phyloP scores from a whole-genome alignment of 1,140 invertebrate species.

The Tetramorium parvispinum region DNA sequence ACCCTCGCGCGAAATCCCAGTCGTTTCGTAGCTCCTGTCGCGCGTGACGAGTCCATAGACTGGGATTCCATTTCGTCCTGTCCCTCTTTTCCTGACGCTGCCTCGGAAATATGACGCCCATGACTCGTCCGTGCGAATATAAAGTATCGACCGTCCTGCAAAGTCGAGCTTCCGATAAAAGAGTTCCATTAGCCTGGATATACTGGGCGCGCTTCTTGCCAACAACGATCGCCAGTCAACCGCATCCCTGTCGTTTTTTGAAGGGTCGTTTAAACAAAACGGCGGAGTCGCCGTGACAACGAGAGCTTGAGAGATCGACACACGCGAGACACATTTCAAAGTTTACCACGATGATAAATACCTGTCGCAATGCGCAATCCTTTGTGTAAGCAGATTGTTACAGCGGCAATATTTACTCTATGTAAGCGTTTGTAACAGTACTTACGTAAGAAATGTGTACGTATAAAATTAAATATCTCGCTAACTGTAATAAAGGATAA shows the following conservation, averaged over 20 bases:
- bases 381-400: conserved; percentile 29
- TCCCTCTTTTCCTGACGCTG: conserved; percentile 49
- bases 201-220: conserved; percentile 27
- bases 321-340: conserved; percentile 35
- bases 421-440: conserved; percentile 9
- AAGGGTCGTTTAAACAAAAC: conserved; percentile 51
- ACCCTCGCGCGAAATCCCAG: conserved; percentile 61
- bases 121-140: conserved; percentile 45
- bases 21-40: conserved; percentile 68
- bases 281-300: conserved; percentile 4
- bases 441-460: background rate
- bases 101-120: conserved; percentile 57
- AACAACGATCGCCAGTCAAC: conserved; percentile 19
- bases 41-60: conserved; percentile 67
- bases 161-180: conserved; percentile 33
- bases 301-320: conserved; percentile 45
- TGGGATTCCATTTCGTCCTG: conserved; percentile 66
- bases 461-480: background rate
- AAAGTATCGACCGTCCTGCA: conserved; percentile 56
- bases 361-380: conserved; percentile 26
- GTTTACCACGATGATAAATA: conserved; percentile 48
- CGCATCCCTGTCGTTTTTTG: conserved; percentile 21
- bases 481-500: background rate
- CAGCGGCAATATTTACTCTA: conserved; percentile 3
- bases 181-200: conserved; percentile 48